Evolutionary conservation across 2,113 vertebrate species (phyloP), one percentile per base, ranked within the genome.

Genomic region (Dicerorhinus sumatrensis): DNA sequence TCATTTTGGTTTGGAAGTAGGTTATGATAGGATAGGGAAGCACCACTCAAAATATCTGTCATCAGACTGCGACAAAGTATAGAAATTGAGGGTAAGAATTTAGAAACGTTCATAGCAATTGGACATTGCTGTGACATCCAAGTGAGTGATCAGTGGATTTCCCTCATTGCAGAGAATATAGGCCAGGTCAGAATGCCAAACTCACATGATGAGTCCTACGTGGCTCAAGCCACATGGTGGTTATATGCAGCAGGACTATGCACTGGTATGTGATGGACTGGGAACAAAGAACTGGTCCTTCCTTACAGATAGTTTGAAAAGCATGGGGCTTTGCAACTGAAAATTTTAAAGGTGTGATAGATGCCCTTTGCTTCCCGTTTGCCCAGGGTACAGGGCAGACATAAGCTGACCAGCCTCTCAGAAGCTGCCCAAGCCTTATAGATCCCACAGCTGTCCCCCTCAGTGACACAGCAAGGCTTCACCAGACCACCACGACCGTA

Each of bases 141-240:
- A 96, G 23, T 31, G 27, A 83, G n/a, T 33, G 23, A 79, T 14
- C 21, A 33, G 58, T 9, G 33, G 25, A 25, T 63, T 14, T 73
- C 42, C 31, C 21, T 75, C 83, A 79, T 42, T 27, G 27, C 86
- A 85, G 48, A 63, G 13, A 85, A 65, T 14, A 83, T 1, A 58
- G 56, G 60, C 60, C 33, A 65, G 20, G 21, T 63, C 56, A 36
- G 56, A 83, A 84, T 1, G 6, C 51, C 92, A 80, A 7, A 9
- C 8, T 29, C 5, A 0, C 11, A 17, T 21, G 39, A 18, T 11
- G 36, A 27, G 14, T 42, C 67, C 25, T 6, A 0, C 1, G 7
- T 48, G n/a, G n/a, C 21, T 79, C 73, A 62, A 60, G 42, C n/a
- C 51, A 39, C 42, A 16, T 20, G 3, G 8, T n/a, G 76, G 25